phyloP scores from a whole-genome alignment of 2,888 invertebrate species.

The Creontiades dilutus region DNA sequence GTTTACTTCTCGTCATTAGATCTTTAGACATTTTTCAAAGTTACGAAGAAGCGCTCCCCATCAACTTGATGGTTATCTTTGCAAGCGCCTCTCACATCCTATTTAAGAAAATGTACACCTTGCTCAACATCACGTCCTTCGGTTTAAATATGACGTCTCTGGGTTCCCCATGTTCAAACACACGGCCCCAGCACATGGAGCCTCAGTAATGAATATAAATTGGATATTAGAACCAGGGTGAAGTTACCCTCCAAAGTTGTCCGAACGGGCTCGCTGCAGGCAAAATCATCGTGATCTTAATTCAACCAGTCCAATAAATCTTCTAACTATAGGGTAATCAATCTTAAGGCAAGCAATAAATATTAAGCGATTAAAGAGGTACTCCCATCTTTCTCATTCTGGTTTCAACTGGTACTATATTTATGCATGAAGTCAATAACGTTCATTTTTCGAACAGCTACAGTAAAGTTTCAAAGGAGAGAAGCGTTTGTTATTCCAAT shows the following conservation, averaged over 20 bases:
- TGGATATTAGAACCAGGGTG: conserved; percentile 20
- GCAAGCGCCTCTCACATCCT: no score
- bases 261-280: not conserved
- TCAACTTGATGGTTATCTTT: no score
- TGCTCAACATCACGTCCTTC: no score
- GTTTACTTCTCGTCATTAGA: no score
- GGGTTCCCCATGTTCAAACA: not conserved
- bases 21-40: no score
- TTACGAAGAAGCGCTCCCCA: no score
- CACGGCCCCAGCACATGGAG: not conserved
- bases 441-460: not conserved
- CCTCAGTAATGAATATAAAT: conserved; percentile 33
- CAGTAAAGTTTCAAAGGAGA: not conserved
- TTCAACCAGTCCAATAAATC: conserved; percentile 6
- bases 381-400: not conserved
- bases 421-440: not conserved
- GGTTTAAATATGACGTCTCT: no score
- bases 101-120: no score
- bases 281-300: not conserved
- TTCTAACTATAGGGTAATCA: not conserved
- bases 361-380: not conserved
- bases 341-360: conserved; percentile 16
- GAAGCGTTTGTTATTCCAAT: conserved; percentile 1
- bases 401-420: not conserved
- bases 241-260: not conserved